Evolutionary conservation across 2,888 invertebrate species (phyloP).

Genomic region (Cerastoderma edule): DNA sequence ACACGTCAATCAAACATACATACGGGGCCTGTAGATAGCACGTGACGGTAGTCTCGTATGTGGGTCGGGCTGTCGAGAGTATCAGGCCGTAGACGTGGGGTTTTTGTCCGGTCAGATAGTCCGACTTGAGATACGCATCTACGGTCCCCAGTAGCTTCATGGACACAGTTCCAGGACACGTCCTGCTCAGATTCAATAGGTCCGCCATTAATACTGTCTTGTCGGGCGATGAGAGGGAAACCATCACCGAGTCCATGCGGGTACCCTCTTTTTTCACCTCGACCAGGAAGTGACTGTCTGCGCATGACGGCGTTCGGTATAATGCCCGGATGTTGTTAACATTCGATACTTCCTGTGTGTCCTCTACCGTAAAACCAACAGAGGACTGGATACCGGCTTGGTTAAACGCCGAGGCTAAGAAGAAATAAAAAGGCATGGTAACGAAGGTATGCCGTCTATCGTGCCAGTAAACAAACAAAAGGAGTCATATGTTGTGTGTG

Average conservation of each 20-base stretch:
- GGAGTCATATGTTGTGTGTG: too few relatives aligned
- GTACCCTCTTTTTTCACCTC: constrained; percentile 39
- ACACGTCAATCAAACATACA: constrained; percentile 40
- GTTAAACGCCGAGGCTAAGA: constrained; percentile 29
- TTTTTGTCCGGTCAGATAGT: constrained; percentile 15
- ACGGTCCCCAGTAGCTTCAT: constrained; percentile 36
- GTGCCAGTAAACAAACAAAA: too few relatives aligned
- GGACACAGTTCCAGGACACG: constrained; percentile 42
- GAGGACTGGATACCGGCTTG: constrained; percentile 38
- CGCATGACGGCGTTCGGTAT: constrained; percentile 41
- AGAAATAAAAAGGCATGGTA: not conserved
- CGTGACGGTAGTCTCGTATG: constrained; percentile 27
- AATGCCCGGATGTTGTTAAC: constrained; percentile 36
- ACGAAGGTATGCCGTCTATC: too few relatives aligned
- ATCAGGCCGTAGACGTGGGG: constrained; percentile 52
- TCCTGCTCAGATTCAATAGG: constrained; percentile 21
- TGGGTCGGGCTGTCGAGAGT: constrained; percentile 17
- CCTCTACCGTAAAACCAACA: constrained; percentile 46
- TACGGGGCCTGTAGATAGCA: constrained; percentile 46
- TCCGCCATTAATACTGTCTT: constrained; percentile 19
- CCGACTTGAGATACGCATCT: constrained; percentile 35
- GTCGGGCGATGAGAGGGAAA: constrained; percentile 2
- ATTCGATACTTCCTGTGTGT: constrained; percentile 26
- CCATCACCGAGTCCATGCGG: constrained; percentile 50
- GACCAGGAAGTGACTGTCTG: constrained; percentile 21